These are phyloP conservation scores for Premnoplex brunnescens DNA, from an alignment of 2,797 vertebrate species.

Conservation along the genomic window DNA sequence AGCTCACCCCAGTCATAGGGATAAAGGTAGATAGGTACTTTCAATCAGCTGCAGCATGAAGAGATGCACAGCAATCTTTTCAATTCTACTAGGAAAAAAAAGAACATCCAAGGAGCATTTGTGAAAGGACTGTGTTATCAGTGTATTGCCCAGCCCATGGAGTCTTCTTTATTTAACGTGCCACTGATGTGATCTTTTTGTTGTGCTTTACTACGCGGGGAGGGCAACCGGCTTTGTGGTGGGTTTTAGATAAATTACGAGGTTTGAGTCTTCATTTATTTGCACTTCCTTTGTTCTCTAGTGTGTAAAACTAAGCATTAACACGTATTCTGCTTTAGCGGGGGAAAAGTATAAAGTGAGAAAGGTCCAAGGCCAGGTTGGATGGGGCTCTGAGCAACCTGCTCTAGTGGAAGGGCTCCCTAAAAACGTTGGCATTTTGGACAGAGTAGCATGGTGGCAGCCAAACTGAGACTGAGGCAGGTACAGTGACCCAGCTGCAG, in stretches of 20 bases:
- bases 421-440: accelerated
- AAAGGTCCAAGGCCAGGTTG: background rate
- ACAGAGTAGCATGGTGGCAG: accelerated
- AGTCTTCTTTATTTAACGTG: background rate
- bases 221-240: background rate
- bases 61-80: background rate
- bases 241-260: background rate
- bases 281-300: background rate
- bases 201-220: background rate
- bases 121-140: background rate
- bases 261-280: background rate
- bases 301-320: background rate
- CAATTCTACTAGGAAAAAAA: accelerated
- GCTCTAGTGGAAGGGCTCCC: background rate
- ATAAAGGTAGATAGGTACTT: background rate
- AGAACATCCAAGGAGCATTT: background rate
- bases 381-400: accelerated
- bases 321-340: too few species aligned
- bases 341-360: background rate
- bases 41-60: background rate
- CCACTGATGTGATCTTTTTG: background rate
- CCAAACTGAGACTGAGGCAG: background rate
- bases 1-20: background rate
- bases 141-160: accelerated
- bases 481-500: background rate